A percentile compares a stretch with the other conserved stretches of the same genome.
These are phyloP conservation scores for Cyrtonyx montezumae DNA, from an alignment of 2,113 vertebrate species.

Conservation along the genomic window DNA sequence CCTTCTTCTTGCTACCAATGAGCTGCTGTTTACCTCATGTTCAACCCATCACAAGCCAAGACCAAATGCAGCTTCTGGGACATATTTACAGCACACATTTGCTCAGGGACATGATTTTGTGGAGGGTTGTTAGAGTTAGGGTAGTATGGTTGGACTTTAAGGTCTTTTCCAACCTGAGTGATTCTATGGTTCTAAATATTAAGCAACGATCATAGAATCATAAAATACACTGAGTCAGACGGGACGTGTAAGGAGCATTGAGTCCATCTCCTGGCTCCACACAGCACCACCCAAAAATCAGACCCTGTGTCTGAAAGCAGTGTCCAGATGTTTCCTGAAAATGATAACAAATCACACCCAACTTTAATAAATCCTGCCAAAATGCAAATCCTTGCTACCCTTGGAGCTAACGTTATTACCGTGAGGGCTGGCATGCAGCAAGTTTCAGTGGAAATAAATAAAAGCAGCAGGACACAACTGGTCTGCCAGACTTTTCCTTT, in stretches of 20 bases:
- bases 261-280: too few relatives aligned
- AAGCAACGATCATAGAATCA: not conserved
- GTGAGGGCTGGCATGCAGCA: rapidly evolving
- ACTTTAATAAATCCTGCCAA: not conserved
- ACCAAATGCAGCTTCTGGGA: not conserved
- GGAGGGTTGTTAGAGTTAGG: too few relatives aligned
- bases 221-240: too few relatives aligned
- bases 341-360: not conserved
- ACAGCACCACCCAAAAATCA: too few relatives aligned
- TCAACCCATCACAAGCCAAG: not conserved
- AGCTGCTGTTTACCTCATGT: too few relatives aligned
- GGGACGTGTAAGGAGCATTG: too few relatives aligned
- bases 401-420: not conserved
- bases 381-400: not conserved
- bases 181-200: not conserved
- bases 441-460: not conserved
- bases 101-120: too few relatives aligned
- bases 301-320: too few relatives aligned
- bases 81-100: rapidly evolving
- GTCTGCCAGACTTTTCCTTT: not conserved
- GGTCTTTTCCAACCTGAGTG: too few relatives aligned
- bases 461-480: not conserved
- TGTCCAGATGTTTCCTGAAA: too few relatives aligned
- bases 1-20: not conserved
- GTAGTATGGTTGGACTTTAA: too few relatives aligned